Percentiles rank a stretch among this genome's conserved stretches.
Evolutionary conservation across 2,113 vertebrate species (phyloP).

Genomic region (Eretmochelys imbricata): DNA sequence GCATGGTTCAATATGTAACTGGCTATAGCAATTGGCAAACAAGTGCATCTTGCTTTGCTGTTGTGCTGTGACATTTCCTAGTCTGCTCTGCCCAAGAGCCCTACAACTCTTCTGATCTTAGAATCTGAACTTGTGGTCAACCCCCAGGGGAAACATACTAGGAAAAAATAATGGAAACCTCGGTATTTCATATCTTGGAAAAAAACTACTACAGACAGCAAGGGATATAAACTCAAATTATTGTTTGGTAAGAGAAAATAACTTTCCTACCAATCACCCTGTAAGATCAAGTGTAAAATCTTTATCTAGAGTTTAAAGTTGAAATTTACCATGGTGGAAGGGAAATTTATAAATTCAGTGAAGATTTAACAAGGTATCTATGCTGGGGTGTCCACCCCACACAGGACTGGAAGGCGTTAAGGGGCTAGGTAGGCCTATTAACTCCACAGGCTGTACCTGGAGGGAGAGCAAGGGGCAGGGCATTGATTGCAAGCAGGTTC

Average conservation of each 20-base stretch:
- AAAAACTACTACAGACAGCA: background rate
- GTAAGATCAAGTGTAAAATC: background rate
- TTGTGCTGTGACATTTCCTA: background rate
- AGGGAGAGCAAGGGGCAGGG: background rate
- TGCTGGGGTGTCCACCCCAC: background rate
- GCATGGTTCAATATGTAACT: background rate
- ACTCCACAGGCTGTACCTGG: background rate
- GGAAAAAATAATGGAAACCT: slow-evolving; percentile 8
- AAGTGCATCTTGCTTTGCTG: background rate
- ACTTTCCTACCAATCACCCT: background rate
- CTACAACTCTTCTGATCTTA: background rate
- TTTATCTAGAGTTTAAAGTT: background rate
- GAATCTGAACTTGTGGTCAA: slow-evolving; percentile 29
- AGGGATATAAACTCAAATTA: background rate
- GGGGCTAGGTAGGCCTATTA: background rate
- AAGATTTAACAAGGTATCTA: background rate
- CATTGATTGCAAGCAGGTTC: background rate
- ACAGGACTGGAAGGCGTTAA: background rate
- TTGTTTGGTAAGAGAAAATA: background rate
- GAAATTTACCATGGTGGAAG: background rate
- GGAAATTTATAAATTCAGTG: background rate
- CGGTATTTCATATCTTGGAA: slow-evolving; percentile 13
- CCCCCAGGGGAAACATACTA: background rate
- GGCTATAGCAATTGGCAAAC: background rate
- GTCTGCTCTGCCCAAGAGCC: slow-evolving; percentile 4